These are phyloP conservation scores for Eristalinus sepulchralis DNA, from an alignment of 2,888 invertebrate species.

Conservation along the genomic window DNA sequence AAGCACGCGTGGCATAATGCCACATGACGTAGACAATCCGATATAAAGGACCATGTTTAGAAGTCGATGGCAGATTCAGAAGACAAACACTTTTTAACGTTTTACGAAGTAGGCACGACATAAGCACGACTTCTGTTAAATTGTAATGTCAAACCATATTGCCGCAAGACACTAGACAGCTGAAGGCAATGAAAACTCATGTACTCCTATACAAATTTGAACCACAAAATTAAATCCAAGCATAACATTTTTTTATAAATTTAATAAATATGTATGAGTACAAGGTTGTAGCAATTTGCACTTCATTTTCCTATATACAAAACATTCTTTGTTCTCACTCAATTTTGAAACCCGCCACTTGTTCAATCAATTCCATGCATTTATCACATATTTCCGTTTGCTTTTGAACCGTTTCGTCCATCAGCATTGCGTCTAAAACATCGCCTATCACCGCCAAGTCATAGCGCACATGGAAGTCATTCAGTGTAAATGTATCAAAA, in stretches of 20 bases:
- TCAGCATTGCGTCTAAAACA: slow-evolving; percentile 74
- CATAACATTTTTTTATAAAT: slow-evolving; percentile 30
- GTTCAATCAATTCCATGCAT: slow-evolving; percentile 54
- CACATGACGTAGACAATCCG: no score
- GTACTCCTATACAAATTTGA: no score
- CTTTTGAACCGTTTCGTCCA: slow-evolving; percentile 72
- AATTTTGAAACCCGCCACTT: slow-evolving; percentile 33
- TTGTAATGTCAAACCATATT: no score
- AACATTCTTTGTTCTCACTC: slow-evolving; percentile 33
- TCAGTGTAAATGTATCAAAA: slow-evolving; percentile 76
- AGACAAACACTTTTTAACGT: no score
- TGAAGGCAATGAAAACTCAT: no score
- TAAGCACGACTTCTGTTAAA: no score
- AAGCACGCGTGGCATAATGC: no score
- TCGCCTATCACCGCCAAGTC: slow-evolving; percentile 75
- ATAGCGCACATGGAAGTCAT: slow-evolving; percentile 76
- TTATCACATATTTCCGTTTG: slow-evolving; percentile 62
- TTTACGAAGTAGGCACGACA: no score
- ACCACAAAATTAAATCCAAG: no score
- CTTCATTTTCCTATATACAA: slow-evolving; percentile 16
- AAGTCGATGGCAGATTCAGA: no score
- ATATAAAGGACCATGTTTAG: no score
- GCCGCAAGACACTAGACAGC: no score
- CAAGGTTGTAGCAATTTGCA: slow-evolving; percentile 20
- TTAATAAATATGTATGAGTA: slow-evolving; percentile 50